These are phyloP conservation scores for Aelia acuminata DNA, from an alignment of 2,888 invertebrate genomes.

Conservation along the genomic window DNA sequence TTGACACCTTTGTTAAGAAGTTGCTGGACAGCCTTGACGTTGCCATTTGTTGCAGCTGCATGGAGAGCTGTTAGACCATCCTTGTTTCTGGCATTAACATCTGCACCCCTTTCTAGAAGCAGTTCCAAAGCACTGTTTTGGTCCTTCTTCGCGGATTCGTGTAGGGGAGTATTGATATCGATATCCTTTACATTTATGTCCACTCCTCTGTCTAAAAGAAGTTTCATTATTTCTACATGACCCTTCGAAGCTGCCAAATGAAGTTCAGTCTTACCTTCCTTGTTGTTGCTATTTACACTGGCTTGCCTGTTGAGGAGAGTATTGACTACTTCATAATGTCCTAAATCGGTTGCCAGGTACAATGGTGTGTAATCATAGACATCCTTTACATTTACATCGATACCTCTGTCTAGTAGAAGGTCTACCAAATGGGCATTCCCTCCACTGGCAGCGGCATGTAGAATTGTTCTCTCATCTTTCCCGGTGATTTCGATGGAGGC, in stretches of 20 bases:
- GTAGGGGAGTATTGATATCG: conserved; percentile 40
- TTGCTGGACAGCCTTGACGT: conserved; percentile 63
- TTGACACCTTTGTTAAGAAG: conserved; percentile 62
- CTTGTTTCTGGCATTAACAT: conserved; percentile 28
- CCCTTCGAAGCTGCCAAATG: conserved; percentile 54
- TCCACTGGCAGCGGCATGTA: conserved; percentile 34
- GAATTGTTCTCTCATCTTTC: neutral
- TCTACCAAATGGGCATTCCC: conserved; percentile 19
- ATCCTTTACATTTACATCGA: conserved; percentile 46
- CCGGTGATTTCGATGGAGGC: neutral
- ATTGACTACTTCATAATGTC: conserved; percentile 34
- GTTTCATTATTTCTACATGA: conserved; percentile 51
- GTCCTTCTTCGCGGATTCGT: conserved; percentile 40
- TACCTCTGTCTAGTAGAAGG: conserved; percentile 34
- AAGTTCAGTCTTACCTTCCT: conserved; percentile 49
- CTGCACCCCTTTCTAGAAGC: conserved; percentile 50
- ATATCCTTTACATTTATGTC: conserved; percentile 30
- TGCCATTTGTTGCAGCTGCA: conserved; percentile 63
- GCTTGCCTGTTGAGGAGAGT: conserved; percentile 42
- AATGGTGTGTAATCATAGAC: conserved; percentile 42
- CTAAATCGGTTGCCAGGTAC: conserved; percentile 47
- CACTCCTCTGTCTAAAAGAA: conserved; percentile 49
- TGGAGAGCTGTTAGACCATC: conserved; percentile 54
- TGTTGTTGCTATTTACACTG: conserved; percentile 36
- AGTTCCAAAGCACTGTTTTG: conserved; percentile 47